A percentile compares a stretch with the other conserved stretches of the same genome.
Conservation (phyloP, 2,797 vertebrate genomes). For the Hybognathus amarus region DNA sequence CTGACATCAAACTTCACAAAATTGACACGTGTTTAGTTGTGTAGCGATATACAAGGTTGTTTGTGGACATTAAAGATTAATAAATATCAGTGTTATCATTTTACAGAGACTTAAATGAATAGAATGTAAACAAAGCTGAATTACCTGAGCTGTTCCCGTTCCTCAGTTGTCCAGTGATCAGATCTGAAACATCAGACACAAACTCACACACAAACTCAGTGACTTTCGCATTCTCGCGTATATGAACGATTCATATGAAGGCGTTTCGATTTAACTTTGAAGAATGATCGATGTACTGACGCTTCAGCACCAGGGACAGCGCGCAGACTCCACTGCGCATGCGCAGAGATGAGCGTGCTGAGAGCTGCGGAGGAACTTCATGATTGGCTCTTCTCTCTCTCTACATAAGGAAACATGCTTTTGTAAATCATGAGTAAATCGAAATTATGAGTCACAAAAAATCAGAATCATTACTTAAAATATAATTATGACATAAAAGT, state of each 20-base stretch:
- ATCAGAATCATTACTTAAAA: too few relatives aligned
- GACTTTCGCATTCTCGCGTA: neutral
- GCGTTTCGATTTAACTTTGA: neutral
- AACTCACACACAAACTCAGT: neutral
- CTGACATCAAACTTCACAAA: neutral
- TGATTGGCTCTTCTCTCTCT: neutral
- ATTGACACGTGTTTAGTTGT: too few relatives aligned
- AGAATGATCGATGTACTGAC: neutral
- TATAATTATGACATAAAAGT: neutral
- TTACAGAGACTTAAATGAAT: neutral
- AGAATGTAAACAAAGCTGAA: neutral
- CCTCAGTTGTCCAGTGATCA: neutral
- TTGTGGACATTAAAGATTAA: neutral
- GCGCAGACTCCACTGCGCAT: neutral
- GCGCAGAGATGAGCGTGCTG: neutral
- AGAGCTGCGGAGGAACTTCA: accelerated
- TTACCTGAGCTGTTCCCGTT: neutral
- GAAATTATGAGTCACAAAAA: neutral
- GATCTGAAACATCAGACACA: neutral
- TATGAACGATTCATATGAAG: neutral
- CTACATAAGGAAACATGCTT: neutral
- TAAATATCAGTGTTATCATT: neutral
- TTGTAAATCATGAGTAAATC: neutral
- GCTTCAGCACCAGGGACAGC: constrained; percentile 9
- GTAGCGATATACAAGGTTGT: neutral